Percentiles rank a stretch among this genome's conserved stretches.
Evolutionary conservation across 2,797 vertebrate genomes (phyloP).

Genomic region (Phoxinus dragarum): DNA sequence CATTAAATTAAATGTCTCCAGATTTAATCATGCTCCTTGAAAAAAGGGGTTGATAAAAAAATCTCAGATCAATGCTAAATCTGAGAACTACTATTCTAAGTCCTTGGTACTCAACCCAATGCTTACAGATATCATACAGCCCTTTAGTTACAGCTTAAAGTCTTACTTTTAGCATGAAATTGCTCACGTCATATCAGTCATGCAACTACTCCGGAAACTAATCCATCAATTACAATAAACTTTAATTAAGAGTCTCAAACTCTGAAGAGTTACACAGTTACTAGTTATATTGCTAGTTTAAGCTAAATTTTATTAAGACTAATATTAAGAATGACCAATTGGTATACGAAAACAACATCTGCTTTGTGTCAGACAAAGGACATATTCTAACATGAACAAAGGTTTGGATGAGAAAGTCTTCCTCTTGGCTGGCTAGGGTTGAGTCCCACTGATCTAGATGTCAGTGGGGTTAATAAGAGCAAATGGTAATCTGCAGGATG

Average conservation of each 20-base stretch:
- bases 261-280: not conserved
- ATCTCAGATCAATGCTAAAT: not conserved
- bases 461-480: not conserved
- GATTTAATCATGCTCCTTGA: not conserved
- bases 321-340: not conserved
- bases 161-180: not conserved
- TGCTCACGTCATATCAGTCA: not conserved
- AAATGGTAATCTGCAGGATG: not conserved
- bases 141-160: constrained; percentile 4
- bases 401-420: not conserved
- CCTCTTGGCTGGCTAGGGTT: not conserved
- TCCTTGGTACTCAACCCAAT: not conserved
- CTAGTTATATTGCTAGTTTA: not conserved
- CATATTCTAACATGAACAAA: not conserved
- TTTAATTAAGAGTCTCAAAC: not conserved
- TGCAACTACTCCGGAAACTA: not conserved
- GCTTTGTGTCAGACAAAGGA: not conserved
- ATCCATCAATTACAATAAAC: not conserved
- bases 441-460: not conserved
- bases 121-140: not conserved
- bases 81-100: not conserved
- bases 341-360: not conserved
- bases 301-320: not conserved
- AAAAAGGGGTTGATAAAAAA: not conserved
- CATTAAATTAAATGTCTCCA: not conserved